Percentiles rank a stretch among this genome's conserved stretches.
phyloP scores from a whole-genome alignment of 2,888 invertebrate species.

The Cyclophora albipunctata region DNA sequence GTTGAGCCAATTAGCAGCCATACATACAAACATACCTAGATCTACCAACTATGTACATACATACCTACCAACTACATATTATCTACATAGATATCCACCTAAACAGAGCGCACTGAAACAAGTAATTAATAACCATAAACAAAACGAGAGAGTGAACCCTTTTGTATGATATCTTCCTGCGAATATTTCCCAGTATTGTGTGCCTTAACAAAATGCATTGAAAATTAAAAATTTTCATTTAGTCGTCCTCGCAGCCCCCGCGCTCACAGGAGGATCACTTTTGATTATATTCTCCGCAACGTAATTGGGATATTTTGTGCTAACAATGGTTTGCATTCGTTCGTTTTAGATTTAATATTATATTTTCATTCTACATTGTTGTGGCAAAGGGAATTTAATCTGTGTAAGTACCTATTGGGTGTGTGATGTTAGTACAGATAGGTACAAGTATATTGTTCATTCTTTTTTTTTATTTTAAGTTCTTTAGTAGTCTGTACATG shows the following conservation, averaged over 20 bases:
- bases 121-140: slow-evolving; percentile 52
- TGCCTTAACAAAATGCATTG: slow-evolving; percentile 73
- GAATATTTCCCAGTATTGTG: slow-evolving; percentile 63
- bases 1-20: background rate
- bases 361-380: background rate
- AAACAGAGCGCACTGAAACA: slow-evolving; percentile 35
- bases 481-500: too few relatives aligned
- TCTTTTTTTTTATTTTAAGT: too few relatives aligned
- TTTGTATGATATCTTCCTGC: slow-evolving; percentile 59
- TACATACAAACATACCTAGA: too few relatives aligned
- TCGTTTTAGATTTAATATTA: slow-evolving; percentile 42
- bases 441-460: too few relatives aligned
- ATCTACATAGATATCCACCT: background rate
- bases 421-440: too few relatives aligned
- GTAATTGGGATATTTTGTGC: slow-evolving; percentile 71
- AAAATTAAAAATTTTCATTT: slow-evolving; percentile 72
- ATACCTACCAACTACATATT: background rate
- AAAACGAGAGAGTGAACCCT: slow-evolving; percentile 45
- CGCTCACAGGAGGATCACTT: slow-evolving; percentile 52
- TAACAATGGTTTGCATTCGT: slow-evolving; percentile 68
- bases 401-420: too few relatives aligned
- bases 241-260: slow-evolving; percentile 38
- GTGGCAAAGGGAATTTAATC: too few relatives aligned
- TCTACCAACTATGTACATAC: too few relatives aligned
- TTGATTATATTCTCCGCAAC: slow-evolving; percentile 69